Evolutionary conservation across 1,140 invertebrate species (phyloP), one percentile per base, ranked within the genome.

Genomic region (Drosophila navojoa): DNA sequence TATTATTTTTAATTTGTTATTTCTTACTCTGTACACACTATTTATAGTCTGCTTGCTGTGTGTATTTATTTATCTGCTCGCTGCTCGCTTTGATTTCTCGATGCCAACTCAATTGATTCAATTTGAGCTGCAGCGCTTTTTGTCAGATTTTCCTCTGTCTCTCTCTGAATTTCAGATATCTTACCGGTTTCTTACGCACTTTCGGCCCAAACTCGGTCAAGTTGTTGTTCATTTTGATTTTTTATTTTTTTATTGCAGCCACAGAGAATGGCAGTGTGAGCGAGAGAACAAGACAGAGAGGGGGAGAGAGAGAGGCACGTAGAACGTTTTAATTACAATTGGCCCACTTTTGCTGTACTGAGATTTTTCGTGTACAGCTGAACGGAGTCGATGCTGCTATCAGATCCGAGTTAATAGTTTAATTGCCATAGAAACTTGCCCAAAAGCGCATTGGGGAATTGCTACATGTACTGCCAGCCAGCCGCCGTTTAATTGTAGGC

Each of bases 261-360:
- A 22, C 29, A 42, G 49, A 60, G 63, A 71, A 49, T 35, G 7
- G n/a, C 4, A 15, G n/a, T 40, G 49, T 62, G 64, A 68, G 52
- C 52, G 77, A 55, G 40, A 13, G 40, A 44, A 4, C 9, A 10
- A 42, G 40, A 0, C 3, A 3, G n/a, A n/a, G n/a, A n/a, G n/a
- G n/a, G n/a, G n/a, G n/a, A n/a, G n/a, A n/a, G n/a, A 3, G 38
- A 40, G 38, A 5, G 40, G 75, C 81, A 86, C 81, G 82, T 86
- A 86, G 82, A 87, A 79, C 76, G 78, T 81, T 86, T 87, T 87
- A 86, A 86, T 86, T 86, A 76, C 81, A 79, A 79, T 76, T 81
- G 81, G 75, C 81, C 81, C 63, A 86, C 81, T 86, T 86, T 70
- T 19, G n/a, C 50, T 27, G 27, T 47, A 35, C 25, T 19, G 6